These are phyloP conservation scores for Campoletis sonorensis DNA, from an alignment of 1,140 invertebrate genomes.

Conservation along the genomic window DNA sequence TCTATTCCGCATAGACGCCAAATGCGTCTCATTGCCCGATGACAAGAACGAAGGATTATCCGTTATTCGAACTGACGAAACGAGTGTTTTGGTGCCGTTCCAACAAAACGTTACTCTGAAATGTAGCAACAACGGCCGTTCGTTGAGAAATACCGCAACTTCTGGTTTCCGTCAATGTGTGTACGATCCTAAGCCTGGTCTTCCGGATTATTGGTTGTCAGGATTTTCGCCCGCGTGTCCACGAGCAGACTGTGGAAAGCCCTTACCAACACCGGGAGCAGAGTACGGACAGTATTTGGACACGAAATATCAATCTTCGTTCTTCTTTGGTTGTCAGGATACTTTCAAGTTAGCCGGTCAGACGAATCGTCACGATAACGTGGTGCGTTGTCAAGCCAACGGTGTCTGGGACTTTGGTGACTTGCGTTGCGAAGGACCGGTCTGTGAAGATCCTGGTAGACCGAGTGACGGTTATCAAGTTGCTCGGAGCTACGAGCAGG, in stretches of 20 bases:
- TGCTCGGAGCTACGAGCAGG: constrained; percentile 94
- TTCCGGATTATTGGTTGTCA: constrained; percentile 95
- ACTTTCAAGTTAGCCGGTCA: constrained; percentile 96
- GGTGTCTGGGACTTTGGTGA: constrained; percentile 98
- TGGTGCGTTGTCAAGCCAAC: constrained; percentile 93
- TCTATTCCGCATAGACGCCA: constrained; percentile 87
- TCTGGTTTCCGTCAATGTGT: constrained; percentile 94
- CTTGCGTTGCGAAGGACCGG: constrained; percentile 95
- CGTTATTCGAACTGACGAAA: constrained; percentile 85
- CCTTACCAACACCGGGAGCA: constrained; percentile 92
- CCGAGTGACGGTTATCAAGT: constrained; percentile 94
- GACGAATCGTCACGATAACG: constrained; percentile 92
- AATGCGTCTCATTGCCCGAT: constrained; percentile 92
- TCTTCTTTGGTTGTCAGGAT: constrained; percentile 97
- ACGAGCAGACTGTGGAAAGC: constrained; percentile 90
- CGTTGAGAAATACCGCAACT: constrained; percentile 87
- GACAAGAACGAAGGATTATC: constrained; percentile 90
- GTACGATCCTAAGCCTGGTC: constrained; percentile 93
- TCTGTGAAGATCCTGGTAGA: constrained; percentile 95
- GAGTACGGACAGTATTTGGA: constrained; percentile 92
- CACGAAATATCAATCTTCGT: constrained; percentile 93
- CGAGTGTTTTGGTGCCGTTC: constrained; percentile 90
- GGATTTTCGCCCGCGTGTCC: constrained; percentile 91
- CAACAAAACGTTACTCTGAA: constrained; percentile 92
- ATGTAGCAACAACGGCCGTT: constrained; percentile 86